Base-by-base conservation (phyloP, 2,797 vertebrate species). In the Liparis tanakae region DNA sequence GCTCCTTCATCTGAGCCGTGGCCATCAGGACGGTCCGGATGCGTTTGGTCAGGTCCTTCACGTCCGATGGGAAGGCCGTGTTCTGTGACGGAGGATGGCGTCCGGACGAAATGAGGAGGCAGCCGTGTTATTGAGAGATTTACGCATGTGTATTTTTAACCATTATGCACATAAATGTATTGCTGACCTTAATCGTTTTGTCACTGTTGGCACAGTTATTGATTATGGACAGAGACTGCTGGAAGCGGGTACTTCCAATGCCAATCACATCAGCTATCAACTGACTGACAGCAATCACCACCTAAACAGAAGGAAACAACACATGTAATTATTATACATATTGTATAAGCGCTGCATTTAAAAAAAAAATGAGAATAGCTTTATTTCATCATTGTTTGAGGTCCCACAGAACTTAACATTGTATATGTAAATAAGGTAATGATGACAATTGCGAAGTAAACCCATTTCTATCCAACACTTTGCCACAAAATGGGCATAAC, bases 151-250 rank as follows among this genome's bases (percentile, higher is more conserved):
- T 6, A 1, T n/a, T 10, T 53, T 37, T 34, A 14, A 22, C n/a
- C 12, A 53, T n/a, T 20, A 25, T 37, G 62, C 41, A 54, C 0
- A 13, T 25, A 0, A 58, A 48, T 37, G 0, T 39, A 15, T 53
- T 67, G n/a, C 95, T 84, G 58, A 99, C 98, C 96, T 99, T 99
- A 80, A 98, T 97, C 54, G 95, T 95, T 83, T 93, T 96, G 93
- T 99, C 98, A 5, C 95, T 98, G 90, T 99, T 99, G 91, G 98
- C 98, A 91, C 97, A 99, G 90, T 96, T 99, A 90, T 99, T 99
- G 91, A 99, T 98, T 83, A 99, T 97, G 41, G 98, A 99, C 74
- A 99, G 94, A 30, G 98, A 99, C 76, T 99, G 98, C 89, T 99
- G 98, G 90, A 99, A 99, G 75, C 98, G 95, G 9, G 97, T 99